Conservation (phyloP, 2,888 invertebrate genomes). For the Pandemis heparana region DNA sequence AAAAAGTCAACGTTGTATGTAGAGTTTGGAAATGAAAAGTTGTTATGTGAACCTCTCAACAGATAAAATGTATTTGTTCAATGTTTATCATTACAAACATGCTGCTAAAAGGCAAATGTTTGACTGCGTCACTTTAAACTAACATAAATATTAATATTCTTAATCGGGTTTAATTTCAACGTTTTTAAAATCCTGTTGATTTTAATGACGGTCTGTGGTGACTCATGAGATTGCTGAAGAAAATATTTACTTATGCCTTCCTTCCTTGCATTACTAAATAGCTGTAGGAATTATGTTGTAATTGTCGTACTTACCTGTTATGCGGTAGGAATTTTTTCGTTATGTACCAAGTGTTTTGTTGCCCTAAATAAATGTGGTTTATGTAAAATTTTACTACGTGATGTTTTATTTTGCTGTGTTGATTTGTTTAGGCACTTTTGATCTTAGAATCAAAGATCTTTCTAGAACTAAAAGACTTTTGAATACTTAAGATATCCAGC, state of each 20-base stretch:
- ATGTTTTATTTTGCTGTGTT: not conserved
- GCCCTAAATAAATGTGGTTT: conserved; percentile 45
- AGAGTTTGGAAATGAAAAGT: not conserved
- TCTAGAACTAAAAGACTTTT: too few relatives aligned
- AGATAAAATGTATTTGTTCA: conserved; percentile 28
- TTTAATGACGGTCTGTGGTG: conserved; percentile 8
- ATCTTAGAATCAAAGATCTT: too few relatives aligned
- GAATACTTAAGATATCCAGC: too few relatives aligned
- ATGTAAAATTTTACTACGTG: conserved; percentile 24
- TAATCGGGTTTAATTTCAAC: conserved; percentile 26
- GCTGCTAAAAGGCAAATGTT: conserved; percentile 32
- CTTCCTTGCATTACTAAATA: conserved; percentile 26
- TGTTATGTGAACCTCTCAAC: not conserved
- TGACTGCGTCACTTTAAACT: conserved; percentile 27
- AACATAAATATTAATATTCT: conserved; percentile 16
- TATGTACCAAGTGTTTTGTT: conserved; percentile 19
- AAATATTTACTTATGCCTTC: conserved; percentile 13
- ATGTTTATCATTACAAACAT: conserved; percentile 20
- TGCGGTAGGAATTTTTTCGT: not conserved
- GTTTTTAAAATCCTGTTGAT: conserved; percentile 13
- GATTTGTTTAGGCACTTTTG: not conserved
- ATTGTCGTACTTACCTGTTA: conserved; percentile 15
- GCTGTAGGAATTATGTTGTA: conserved; percentile 28
- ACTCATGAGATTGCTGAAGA: conserved; percentile 10
- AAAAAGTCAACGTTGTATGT: conserved; percentile 3